Percentiles rank a stretch among this genome's conserved stretches.
phyloP scores from a whole-genome alignment of 2,113 vertebrate species.

The Holacanthus passer region DNA sequence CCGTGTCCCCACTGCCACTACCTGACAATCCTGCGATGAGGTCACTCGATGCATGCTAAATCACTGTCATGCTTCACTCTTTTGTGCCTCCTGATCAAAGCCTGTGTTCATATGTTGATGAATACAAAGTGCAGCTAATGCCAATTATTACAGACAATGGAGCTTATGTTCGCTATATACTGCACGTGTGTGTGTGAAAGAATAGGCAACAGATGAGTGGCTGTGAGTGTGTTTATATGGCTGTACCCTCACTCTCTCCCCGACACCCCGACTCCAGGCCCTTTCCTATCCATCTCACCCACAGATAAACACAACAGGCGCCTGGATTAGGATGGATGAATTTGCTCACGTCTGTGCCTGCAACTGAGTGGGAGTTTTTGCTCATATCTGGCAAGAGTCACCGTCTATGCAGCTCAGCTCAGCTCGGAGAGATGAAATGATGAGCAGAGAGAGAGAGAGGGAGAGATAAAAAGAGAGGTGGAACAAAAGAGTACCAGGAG shows the following conservation, averaged over 20 bases:
- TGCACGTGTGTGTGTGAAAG: not conserved
- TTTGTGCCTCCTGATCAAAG: constrained; percentile 30
- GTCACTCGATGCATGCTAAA: constrained; percentile 71
- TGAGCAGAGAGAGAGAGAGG: constrained; percentile 38
- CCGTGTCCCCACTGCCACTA: constrained; percentile 68
- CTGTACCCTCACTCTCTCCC: constrained; percentile 28
- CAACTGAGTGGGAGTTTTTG: constrained; percentile 46
- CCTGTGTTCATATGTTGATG: constrained; percentile 28
- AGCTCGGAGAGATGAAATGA: constrained; percentile 60
- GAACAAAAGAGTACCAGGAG: constrained; percentile 51
- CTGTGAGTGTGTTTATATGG: constrained; percentile 26
- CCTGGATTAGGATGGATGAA: constrained; percentile 52
- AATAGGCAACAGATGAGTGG: constrained; percentile 44
- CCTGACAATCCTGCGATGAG: constrained; percentile 70
- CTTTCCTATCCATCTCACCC: constrained; percentile 37
- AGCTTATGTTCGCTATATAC: not conserved
- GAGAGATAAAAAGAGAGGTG: constrained; percentile 36
- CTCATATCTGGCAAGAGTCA: constrained; percentile 61
- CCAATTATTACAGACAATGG: constrained; percentile 28
- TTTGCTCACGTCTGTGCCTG: constrained; percentile 58
- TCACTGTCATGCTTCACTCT: constrained; percentile 50
- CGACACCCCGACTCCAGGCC: constrained; percentile 1
- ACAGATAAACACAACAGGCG: constrained; percentile 65
- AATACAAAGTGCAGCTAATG: constrained; percentile 55
- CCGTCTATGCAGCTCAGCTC: constrained; percentile 40